phyloP scores from a whole-genome alignment of 2,888 invertebrate genomes.

The Oxytorus armatus region DNA sequence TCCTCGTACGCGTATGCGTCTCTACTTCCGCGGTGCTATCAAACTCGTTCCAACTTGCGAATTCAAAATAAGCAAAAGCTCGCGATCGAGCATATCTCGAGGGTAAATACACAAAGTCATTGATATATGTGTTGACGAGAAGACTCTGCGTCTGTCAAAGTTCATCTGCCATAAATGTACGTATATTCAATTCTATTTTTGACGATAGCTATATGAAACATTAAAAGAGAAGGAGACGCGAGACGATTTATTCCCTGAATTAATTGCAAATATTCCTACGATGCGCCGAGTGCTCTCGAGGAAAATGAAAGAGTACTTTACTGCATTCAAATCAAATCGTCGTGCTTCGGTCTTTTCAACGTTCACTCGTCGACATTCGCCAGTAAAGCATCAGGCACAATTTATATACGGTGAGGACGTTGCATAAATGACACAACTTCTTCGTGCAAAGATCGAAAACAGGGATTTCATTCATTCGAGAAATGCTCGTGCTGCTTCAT shows the following conservation, averaged over 20 bases:
- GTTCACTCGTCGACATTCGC: slow-evolving; percentile 37
- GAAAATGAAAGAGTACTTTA: slow-evolving; percentile 30
- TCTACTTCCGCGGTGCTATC: no score
- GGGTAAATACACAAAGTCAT: no score
- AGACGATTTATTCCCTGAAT: slow-evolving; percentile 19
- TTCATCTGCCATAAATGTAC: no score
- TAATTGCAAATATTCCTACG: slow-evolving; percentile 47
- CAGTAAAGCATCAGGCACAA: slow-evolving; percentile 3
- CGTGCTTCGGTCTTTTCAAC: slow-evolving; percentile 17
- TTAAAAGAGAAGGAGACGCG: not conserved
- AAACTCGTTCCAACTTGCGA: no score
- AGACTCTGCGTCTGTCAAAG: no score
- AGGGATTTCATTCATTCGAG: slow-evolving; percentile 42
- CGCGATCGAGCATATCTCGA: no score
- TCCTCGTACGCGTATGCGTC: no score
- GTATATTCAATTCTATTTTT: not conserved
- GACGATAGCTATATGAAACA: not conserved
- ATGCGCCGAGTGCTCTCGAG: slow-evolving; percentile 14
- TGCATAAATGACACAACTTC: slow-evolving; percentile 20
- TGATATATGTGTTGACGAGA: no score
- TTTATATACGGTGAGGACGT: not conserved
- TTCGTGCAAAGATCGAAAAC: slow-evolving; percentile 6
- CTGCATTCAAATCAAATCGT: slow-evolving; percentile 36
- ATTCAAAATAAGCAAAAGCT: no score
- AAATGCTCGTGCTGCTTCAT: slow-evolving; percentile 24